Evolutionary conservation across 2,888 invertebrate genomes (phyloP), one percentile per base, ranked within the genome.

Genomic region (Ophraella communa): DNA sequence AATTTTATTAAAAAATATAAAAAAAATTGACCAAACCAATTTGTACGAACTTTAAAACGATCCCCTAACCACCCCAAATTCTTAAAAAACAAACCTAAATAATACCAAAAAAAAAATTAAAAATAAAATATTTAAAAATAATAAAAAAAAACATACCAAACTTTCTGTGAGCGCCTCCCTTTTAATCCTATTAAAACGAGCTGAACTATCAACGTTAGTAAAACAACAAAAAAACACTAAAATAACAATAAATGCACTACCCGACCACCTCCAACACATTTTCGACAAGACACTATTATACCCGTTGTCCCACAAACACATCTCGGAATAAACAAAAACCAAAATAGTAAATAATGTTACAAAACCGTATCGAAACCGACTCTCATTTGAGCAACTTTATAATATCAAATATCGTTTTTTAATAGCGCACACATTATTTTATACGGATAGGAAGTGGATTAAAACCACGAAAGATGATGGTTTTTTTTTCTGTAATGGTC

Each of bases 151-250:
- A 69, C 69, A 66, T 63, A 69, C 69, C 60, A 69, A 56, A 30
- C 60, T 57, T 55, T 65, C 66, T 27, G 27, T 61, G 11, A 69
- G 24, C 35, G 49, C 56, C 18, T 69, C 66, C 42, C 69, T 59
- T 58, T 65, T 69, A 55, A 63, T 66, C 69, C 67, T 65, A 44
- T 33, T 61, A 52, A 63, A 30, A 60, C 51, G 51, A 33, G 10
- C 5, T 42, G 23, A 27, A 27, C 45, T 45, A n/a, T 51, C 10
- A 27, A 23, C 23, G 24, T 51, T 23, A 57, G 51, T 55, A 33
- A 58, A 66, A 63, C 63, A 58, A 55, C 62, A 69, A 66, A 66
- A 64, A 57, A 66, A 66, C 69, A 69, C 69, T 52, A 65, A 10
- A 35, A 63, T 33, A 62, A 68, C 64, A 58, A 66, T 42, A 62